Evolutionary conservation across 2,888 invertebrate genomes (phyloP).

Genomic region (Apoda limacodes): DNA sequence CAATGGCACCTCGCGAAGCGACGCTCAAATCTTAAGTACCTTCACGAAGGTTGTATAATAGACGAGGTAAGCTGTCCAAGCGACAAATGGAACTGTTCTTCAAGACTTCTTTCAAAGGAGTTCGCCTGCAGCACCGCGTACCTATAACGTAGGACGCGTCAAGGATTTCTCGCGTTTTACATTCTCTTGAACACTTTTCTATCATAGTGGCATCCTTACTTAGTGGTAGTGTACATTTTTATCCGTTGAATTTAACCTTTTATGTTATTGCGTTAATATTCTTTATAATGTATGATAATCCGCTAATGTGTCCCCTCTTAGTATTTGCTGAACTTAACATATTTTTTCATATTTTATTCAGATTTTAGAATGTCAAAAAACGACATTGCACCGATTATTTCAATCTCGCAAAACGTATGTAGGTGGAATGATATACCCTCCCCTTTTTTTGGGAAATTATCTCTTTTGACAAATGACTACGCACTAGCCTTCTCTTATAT

Average conservation of each 20-base stretch:
- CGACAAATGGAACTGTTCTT: slow-evolving; percentile 14
- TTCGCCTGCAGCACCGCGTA: slow-evolving; percentile 29
- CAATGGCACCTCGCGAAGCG: slow-evolving; percentile 57
- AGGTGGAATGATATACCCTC: too few species aligned
- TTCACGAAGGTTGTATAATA: slow-evolving; percentile 53
- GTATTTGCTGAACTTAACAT: too few species aligned
- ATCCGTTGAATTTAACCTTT: slow-evolving; percentile 51
- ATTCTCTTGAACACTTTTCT: slow-evolving; percentile 28
- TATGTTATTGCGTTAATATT: slow-evolving; percentile 26
- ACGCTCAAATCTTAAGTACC: slow-evolving; percentile 47
- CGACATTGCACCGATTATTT: too few species aligned
- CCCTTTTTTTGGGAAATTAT: too few species aligned
- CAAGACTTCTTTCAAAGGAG: slow-evolving; percentile 13
- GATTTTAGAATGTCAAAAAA: too few species aligned
- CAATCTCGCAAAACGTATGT: too few species aligned
- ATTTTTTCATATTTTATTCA: too few species aligned
- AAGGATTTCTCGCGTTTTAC: slow-evolving; percentile 38
- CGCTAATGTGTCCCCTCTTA: too few species aligned
- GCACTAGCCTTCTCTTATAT: too few species aligned
- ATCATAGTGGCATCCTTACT: slow-evolving; percentile 35
- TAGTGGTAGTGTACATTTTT: slow-evolving; percentile 37
- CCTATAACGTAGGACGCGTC: slow-evolving; percentile 32
- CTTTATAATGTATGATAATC: too few species aligned
- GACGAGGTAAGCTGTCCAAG: slow-evolving; percentile 19
- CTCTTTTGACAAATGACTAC: too few species aligned